Evolutionary conservation across 53 echinoderm and acorn worm genomes (phyloP).

Genomic region (Holothuria leucospilota): DNA sequence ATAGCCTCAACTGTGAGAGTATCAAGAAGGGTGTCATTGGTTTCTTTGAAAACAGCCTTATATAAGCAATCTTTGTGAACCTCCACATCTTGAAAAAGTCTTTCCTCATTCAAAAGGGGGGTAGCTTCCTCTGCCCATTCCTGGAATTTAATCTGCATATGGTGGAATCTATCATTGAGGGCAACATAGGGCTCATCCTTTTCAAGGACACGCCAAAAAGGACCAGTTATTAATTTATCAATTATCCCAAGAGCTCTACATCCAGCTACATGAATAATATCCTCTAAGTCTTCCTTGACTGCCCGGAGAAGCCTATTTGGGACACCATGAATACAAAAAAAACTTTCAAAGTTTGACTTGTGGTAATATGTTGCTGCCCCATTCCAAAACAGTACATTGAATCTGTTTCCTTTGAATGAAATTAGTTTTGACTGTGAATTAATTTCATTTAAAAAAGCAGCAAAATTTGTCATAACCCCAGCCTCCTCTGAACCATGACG

Average conservation of each 20-base stretch:
- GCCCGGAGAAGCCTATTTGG: slow-evolving; percentile 6
- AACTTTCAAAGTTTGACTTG: not conserved
- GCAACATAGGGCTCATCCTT: not conserved
- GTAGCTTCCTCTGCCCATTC: slow-evolving; percentile 16
- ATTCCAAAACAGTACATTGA: slow-evolving; percentile 32
- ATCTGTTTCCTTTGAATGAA: slow-evolving; percentile 38
- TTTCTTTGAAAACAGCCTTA: not conserved
- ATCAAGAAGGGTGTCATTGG: not conserved
- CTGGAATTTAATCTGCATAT: not conserved
- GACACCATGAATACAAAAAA: not conserved
- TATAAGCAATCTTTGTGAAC: slow-evolving; percentile 12
- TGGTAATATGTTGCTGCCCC: slow-evolving; percentile 41
- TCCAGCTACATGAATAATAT: slow-evolving; percentile 28
- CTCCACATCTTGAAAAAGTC: not conserved
- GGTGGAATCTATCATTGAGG: not conserved
- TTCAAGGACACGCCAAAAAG: slow-evolving; percentile 16
- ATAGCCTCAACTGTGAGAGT: not conserved
- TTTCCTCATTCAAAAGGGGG: not conserved
- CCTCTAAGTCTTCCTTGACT: slow-evolving; percentile 5
- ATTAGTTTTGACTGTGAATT: slow-evolving; percentile 3
- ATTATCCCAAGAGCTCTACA: slow-evolving; percentile 31
- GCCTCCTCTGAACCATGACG: slow-evolving; percentile 6
- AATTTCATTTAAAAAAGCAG: not conserved
- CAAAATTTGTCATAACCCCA: slow-evolving; percentile 8
- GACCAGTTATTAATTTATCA: slow-evolving; percentile 31